phyloP scores from a whole-genome alignment of 2,888 invertebrate genomes.

The Hydraecia micacea region DNA sequence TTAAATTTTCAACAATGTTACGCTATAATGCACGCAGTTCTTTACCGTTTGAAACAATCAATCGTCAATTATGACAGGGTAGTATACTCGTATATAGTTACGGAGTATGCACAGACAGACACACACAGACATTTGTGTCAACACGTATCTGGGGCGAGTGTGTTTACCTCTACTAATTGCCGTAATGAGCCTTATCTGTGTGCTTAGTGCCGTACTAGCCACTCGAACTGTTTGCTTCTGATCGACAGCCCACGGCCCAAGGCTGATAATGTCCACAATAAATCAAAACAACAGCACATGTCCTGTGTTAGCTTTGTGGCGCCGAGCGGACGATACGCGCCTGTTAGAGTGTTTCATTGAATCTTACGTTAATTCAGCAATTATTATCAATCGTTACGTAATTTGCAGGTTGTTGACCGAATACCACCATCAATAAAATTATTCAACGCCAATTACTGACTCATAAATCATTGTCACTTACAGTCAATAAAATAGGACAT shows the following conservation, averaged over 20 bases:
- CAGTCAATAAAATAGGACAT: conserved; percentile 57
- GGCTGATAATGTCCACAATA: conserved; percentile 73
- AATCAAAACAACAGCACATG: conserved; percentile 58
- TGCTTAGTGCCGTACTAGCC: conserved; percentile 75
- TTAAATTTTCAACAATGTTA: conserved; percentile 32
- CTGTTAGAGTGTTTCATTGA: conserved; percentile 42
- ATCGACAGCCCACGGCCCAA: conserved; percentile 78
- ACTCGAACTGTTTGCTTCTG: conserved; percentile 81
- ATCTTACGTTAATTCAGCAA: conserved; percentile 46
- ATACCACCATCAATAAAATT: conserved; percentile 42
- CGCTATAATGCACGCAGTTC: conserved; percentile 32
- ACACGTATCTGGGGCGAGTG: conserved; percentile 81
- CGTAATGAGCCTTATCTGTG: conserved; percentile 86
- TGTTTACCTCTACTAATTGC: conserved; percentile 87
- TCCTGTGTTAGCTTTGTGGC: conserved; percentile 62
- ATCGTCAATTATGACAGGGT: conserved; percentile 57
- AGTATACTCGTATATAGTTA: conserved; percentile 53
- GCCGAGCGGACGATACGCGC: conserved; percentile 58
- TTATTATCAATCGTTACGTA: conserved; percentile 47
- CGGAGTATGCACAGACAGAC: conserved; percentile 49
- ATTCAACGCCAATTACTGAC: conserved; percentile 49
- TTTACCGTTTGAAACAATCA: conserved; percentile 58
- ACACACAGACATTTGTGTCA: conserved; percentile 70
- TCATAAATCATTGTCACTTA: conserved; percentile 57
- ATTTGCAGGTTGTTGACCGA: conserved; percentile 60